Base-by-base conservation (phyloP, 2,113 vertebrate species). In the Chrysemys picta region DNA sequence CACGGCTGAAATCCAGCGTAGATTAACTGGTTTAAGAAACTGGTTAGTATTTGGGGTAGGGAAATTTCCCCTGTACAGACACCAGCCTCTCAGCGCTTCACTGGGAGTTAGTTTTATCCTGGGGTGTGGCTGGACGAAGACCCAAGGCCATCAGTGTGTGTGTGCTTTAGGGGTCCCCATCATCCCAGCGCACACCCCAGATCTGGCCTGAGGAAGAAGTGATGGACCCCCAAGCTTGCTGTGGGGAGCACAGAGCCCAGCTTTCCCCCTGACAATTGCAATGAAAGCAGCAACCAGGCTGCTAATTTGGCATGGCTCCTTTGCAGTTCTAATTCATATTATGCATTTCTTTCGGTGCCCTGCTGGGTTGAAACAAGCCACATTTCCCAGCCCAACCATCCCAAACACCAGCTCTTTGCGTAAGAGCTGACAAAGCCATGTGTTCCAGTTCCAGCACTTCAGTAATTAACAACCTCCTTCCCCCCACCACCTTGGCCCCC, bases 251-350 rank as follows among this genome's bases (percentile, higher is more conserved):
- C 3, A 8, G 53, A 87, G 24, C 56, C 90, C 85, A 90, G 95
- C 42, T 31, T 93, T 87, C 93, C 80, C 91, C 93, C 88, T 88
- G 87, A 80, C 96, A 96, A 97, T 91, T 89, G 89, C 88, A 78
- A 49, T 24, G 90, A 96, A 95, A 95, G 90, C 78, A 42, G 85
- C 84, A 94, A 95, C 95, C 95, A 76, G 85, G 85, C 85, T 96
- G 95, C 97, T 97, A 91, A 96, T 97, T 97, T 97, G 75, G 49
- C 94, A 85, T 79, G 88, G 87, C 88, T 91, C 79, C 14, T 90
- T 96, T 97, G 96, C 94, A 96, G 92, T 97, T 97, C 95, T 97
- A 96, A 96, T 98, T 98, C 97, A 97, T 96, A 95, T 97, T 97
- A 97, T 95, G 95, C 95, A 94, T 97, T 97, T 96, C 92, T 94